Percentiles rank a stretch among this genome's conserved stretches.
Evolutionary conservation across 2,113 vertebrate species (phyloP).

Genomic region (Cololabis saira): DNA sequence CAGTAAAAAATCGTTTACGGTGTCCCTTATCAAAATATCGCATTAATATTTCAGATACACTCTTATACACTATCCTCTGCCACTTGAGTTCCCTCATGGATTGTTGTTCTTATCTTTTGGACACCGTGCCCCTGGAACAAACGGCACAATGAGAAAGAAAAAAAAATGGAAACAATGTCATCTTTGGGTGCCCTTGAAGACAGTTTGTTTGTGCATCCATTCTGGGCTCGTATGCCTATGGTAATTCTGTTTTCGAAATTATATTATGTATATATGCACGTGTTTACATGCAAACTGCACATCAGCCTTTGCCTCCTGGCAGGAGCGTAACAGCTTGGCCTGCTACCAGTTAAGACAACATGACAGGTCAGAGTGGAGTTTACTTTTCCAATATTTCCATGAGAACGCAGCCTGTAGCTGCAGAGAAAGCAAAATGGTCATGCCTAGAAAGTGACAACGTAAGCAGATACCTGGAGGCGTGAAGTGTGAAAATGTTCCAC

Average conservation of each 20-base stretch:
- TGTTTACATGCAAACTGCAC: conserved; percentile 24
- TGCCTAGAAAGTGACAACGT: conserved; percentile 51
- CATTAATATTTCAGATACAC: conserved; percentile 53
- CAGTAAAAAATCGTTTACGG: conserved; percentile 66
- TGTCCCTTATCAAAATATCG: conserved; percentile 66
- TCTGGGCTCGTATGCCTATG: not conserved
- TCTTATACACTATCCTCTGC: conserved; percentile 60
- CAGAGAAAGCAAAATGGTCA: conserved; percentile 4
- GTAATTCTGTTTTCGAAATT: conserved; percentile 10
- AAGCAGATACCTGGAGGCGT: conserved; percentile 8
- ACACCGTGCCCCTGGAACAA: conserved; percentile 64
- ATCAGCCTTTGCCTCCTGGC: conserved; percentile 6
- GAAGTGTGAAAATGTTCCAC: conserved; percentile 41
- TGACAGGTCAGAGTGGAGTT: conserved; percentile 37
- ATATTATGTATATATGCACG: not conserved
- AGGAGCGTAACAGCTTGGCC: conserved; percentile 9
- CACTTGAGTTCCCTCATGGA: conserved; percentile 46
- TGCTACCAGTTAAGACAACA: conserved; percentile 61
- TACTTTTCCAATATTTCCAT: conserved; percentile 68
- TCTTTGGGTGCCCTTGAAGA: conserved; percentile 55
- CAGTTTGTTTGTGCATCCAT: not conserved
- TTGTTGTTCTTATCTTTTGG: conserved; percentile 73
- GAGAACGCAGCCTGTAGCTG: conserved; percentile 51
- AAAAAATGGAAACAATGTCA: conserved; percentile 40
- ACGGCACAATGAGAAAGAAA: conserved; percentile 67